Percentiles rank a stretch among this genome's conserved stretches.
Evolutionary conservation across 1,140 invertebrate species (phyloP).

Genomic region (Trichogramma pretiosum): DNA sequence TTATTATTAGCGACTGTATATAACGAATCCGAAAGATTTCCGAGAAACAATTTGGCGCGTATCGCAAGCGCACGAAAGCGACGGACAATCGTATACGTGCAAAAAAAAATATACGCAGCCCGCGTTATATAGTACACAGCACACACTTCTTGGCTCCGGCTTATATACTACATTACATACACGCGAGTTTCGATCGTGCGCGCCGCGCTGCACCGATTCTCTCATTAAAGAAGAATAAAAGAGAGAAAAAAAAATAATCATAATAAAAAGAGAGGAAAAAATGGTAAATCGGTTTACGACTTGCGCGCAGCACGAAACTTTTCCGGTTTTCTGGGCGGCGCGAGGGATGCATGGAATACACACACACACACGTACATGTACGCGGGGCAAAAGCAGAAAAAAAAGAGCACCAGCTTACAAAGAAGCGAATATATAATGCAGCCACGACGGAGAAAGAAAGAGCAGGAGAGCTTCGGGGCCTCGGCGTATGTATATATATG

Average conservation of each 20-base stretch:
- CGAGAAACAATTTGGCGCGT: neutral
- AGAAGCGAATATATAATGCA: neutral
- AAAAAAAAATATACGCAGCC: constrained; percentile 3
- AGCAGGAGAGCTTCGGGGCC: constrained; percentile 2
- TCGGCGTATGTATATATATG: constrained; percentile 8
- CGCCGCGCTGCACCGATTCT: neutral
- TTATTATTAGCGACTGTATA: no score
- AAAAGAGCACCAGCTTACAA: neutral
- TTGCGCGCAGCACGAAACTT: constrained; percentile 11
- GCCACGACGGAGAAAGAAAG: neutral
- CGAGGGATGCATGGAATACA: neutral
- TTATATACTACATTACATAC: no score
- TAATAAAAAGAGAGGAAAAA: no score
- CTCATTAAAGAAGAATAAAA: constrained; percentile 7
- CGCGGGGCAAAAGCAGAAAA: neutral
- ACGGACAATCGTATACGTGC: no score
- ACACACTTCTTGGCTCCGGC: no score
- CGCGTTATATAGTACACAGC: no score
- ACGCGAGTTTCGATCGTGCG: constrained; percentile 7
- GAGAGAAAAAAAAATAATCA: neutral
- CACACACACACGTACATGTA: neutral
- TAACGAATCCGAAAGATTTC: no score
- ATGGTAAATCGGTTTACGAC: constrained; percentile 15
- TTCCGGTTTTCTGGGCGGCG: constrained; percentile 13
- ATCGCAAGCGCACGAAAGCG: neutral